Conservation (phyloP, 2,797 vertebrate species). For the Sebastiscus tertius region DNA sequence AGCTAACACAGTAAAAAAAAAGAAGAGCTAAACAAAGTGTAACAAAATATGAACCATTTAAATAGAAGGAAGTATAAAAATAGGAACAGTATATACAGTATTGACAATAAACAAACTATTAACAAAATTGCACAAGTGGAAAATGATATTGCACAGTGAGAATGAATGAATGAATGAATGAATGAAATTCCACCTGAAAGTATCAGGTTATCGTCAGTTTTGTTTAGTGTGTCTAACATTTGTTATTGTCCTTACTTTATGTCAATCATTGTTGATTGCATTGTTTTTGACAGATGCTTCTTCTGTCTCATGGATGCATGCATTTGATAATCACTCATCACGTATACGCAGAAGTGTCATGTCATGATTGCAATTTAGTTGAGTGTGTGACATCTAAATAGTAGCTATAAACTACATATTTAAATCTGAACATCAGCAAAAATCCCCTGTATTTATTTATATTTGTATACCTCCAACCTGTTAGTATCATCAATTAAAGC, state of each 20-base stretch:
- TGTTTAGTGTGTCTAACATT: background rate
- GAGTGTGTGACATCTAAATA: background rate
- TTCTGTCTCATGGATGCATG: background rate
- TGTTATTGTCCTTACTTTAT: background rate
- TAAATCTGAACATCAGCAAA: background rate
- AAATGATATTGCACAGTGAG: no score
- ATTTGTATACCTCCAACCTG: background rate
- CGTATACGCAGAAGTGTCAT: fast-evolving
- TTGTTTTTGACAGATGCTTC: background rate
- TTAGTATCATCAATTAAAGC: slow-evolving; percentile 38
- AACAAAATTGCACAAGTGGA: no score
- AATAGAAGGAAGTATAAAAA: no score
- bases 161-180: no score
- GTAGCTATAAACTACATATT: background rate
- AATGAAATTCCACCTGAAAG: no score
- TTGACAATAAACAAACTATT: no score
- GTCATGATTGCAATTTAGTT: background rate
- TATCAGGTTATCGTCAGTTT: no score
- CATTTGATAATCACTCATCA: background rate
- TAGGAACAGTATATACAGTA: no score
- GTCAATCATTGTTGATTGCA: background rate
- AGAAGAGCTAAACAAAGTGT: no score
- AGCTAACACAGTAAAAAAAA: no score
- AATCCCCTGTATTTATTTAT: background rate
- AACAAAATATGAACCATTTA: no score